phyloP scores from a whole-genome alignment of 2,113 vertebrate genomes.

The Actenoides lindsayi region DNA sequence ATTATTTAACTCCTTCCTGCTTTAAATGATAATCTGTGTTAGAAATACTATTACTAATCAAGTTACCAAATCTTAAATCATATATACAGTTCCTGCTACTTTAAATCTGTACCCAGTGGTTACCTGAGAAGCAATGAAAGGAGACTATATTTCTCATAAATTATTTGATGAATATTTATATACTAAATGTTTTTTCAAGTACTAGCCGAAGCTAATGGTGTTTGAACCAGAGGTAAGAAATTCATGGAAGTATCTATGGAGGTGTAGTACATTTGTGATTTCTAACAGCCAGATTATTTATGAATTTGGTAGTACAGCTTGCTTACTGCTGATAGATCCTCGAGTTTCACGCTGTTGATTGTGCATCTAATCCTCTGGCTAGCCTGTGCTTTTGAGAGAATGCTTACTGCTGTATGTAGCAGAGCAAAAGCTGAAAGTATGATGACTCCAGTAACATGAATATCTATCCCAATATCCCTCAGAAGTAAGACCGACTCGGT shows the following conservation, averaged over 20 bases:
- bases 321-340: neutral
- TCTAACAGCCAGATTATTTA: neutral
- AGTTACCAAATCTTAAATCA: neutral
- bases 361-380: neutral
- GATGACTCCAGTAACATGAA: neutral
- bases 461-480: neutral
- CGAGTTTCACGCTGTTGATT: neutral
- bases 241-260: neutral
- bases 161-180: conserved; percentile 38
- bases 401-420: neutral
- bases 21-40: conserved; percentile 34
- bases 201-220: neutral
- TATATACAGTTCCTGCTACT: neutral
- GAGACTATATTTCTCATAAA: neutral
- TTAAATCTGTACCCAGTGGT: neutral
- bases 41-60: conserved; percentile 21
- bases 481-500: neutral
- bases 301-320: neutral
- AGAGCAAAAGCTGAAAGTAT: neutral
- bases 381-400: neutral
- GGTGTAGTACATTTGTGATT: neutral
- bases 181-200: conserved; percentile 15
- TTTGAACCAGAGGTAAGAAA: neutral
- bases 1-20: conserved; percentile 62
- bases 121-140: conserved; percentile 40